A percentile compares a stretch with the other conserved stretches of the same genome.
These are phyloP conservation scores for Anthoptus insignis DNA, from an alignment of 2,888 invertebrate species.

Conservation along the genomic window DNA sequence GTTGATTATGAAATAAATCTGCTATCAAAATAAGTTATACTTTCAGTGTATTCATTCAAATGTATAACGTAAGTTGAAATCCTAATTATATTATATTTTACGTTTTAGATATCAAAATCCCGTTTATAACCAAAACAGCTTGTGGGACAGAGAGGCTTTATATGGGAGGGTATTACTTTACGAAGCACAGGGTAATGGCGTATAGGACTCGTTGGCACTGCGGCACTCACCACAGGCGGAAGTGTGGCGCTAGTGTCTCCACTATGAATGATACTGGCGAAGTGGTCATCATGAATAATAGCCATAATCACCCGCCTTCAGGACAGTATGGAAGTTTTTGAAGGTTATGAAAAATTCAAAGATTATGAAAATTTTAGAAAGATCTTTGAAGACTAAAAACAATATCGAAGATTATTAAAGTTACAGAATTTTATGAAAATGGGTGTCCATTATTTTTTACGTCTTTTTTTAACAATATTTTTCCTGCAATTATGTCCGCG, in stretches of 20 bases:
- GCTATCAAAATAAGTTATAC: too few relatives aligned
- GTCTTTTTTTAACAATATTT: too few relatives aligned
- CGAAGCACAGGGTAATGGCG: conserved; percentile 52
- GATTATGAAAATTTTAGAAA: too few relatives aligned
- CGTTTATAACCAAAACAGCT: not conserved
- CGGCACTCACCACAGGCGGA: conserved; percentile 47
- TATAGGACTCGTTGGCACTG: conserved; percentile 54
- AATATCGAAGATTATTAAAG: too few relatives aligned
- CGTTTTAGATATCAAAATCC: not conserved
- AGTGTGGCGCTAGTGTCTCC: conserved; percentile 52
- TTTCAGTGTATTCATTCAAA: too few relatives aligned
- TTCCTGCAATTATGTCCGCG: too few relatives aligned
- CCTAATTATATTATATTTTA: not conserved
- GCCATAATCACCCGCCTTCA: conserved; percentile 39
- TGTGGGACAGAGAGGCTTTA: conserved; percentile 32
- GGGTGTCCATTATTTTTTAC: too few relatives aligned
- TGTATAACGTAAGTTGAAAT: not conserved
- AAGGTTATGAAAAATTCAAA: too few relatives aligned
- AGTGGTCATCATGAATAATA: conserved; percentile 15
- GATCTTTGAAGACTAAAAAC: too few relatives aligned
- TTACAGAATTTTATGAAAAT: too few relatives aligned
- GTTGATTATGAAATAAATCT: too few relatives aligned
- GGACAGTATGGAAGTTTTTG: not conserved
- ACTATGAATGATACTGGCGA: conserved; percentile 32
- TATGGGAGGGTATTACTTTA: conserved; percentile 52